Conservation (phyloP, 2,888 invertebrate species). For the Thyatira batis region DNA sequence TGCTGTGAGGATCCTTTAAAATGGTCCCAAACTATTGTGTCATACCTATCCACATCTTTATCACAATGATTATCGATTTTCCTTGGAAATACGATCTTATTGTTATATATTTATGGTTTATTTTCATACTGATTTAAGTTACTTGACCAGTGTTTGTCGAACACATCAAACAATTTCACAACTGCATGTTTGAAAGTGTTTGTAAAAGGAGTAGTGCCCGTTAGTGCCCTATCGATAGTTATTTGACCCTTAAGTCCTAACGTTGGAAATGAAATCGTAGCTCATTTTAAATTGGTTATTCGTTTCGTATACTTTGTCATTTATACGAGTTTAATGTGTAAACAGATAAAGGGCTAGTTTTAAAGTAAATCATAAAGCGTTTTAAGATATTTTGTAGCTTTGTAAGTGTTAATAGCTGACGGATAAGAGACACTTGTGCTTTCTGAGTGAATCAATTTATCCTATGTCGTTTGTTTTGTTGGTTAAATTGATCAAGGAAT, state of each 20-base stretch:
- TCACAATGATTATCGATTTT: neutral
- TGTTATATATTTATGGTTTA: neutral
- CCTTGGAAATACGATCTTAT: neutral
- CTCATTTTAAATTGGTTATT: slow-evolving; percentile 29
- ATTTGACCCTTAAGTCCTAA: slow-evolving; percentile 23
- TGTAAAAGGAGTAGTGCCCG: slow-evolving; percentile 54
- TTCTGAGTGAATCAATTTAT: slow-evolving; percentile 25
- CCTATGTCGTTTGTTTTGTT: neutral
- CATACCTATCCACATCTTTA: slow-evolving; percentile 3
- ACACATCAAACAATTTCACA: slow-evolving; percentile 52
- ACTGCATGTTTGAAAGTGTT: slow-evolving; percentile 41
- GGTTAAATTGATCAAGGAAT: neutral
- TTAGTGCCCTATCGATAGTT: slow-evolving; percentile 32
- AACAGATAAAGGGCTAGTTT: slow-evolving; percentile 57
- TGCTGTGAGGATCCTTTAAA: neutral
- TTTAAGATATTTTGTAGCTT: slow-evolving; percentile 37
- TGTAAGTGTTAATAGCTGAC: slow-evolving; percentile 29
- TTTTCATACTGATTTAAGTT: slow-evolving; percentile 5
- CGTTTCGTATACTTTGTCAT: slow-evolving; percentile 49
- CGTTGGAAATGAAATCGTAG: slow-evolving; percentile 10
- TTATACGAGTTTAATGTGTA: slow-evolving; percentile 57
- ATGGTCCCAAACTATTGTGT: neutral
- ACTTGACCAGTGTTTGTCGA: slow-evolving; percentile 37
- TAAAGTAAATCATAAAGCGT: slow-evolving; percentile 57
- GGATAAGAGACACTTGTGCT: slow-evolving; percentile 32